Evolutionary conservation across 2,888 invertebrate species (phyloP).

Genomic region (Lacanobia wlatinum): DNA sequence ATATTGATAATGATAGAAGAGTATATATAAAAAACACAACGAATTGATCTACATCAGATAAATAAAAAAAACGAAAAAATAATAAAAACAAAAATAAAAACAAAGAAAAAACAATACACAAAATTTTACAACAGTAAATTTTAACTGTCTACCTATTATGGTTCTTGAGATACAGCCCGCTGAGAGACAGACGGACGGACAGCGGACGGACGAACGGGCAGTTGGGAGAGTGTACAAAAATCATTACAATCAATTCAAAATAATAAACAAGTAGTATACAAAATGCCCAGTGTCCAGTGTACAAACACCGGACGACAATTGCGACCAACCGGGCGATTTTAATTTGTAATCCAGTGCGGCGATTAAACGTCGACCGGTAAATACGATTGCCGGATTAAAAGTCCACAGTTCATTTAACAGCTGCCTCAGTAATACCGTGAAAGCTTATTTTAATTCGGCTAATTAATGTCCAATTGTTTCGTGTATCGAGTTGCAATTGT

Average conservation of each 20-base stretch:
- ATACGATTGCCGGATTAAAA: constrained; percentile 80
- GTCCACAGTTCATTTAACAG: constrained; percentile 80
- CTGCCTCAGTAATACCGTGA: constrained; percentile 66
- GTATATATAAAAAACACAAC: too few species aligned
- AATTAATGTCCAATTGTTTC: constrained; percentile 71
- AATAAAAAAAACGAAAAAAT: too few species aligned
- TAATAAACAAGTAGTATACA: constrained; percentile 42
- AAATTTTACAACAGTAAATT: too few species aligned
- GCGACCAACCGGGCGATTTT: constrained; percentile 66
- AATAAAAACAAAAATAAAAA: too few species aligned
- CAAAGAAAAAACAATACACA: too few species aligned
- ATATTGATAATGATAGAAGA: too few species aligned
- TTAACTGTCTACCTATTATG: too few species aligned
- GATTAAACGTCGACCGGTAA: constrained; percentile 73
- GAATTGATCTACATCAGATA: too few species aligned
- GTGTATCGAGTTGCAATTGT: constrained; percentile 47
- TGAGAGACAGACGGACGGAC: too few species aligned
- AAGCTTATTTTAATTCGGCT: constrained; percentile 75
- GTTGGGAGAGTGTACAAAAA: background rate
- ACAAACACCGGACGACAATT: constrained; percentile 66
- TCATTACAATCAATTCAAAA: constrained; percentile 30
- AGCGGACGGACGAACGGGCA: too few species aligned
- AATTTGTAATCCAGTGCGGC: constrained; percentile 73
- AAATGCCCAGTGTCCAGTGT: constrained; percentile 28
- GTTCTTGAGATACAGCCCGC: too few species aligned